Conservation (phyloP, 2,113 vertebrate genomes). For the Chionis minor region DNA sequence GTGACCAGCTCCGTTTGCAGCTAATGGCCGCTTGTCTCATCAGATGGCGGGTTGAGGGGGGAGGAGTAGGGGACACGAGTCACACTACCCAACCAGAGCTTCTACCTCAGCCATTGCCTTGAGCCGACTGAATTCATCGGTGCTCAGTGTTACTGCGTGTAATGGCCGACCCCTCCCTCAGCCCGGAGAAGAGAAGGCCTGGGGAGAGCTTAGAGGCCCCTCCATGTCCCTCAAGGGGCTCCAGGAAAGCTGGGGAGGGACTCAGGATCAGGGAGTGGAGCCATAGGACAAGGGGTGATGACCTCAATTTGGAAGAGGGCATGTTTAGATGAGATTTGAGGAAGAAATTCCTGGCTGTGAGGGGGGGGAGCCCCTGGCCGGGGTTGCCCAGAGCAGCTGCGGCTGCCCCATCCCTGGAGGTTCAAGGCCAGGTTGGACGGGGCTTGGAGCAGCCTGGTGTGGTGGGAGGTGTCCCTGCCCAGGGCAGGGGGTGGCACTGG, state of each 20-base stretch:
- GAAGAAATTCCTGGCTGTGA: not conserved
- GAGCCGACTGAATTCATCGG: no score
- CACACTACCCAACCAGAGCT: not conserved
- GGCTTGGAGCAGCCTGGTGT: not conserved
- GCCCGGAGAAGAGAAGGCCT: not conserved
- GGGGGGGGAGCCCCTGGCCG: not conserved
- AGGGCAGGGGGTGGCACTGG: not conserved
- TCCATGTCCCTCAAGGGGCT: not conserved
- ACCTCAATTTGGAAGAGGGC: not conserved
- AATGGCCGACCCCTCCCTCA: not conserved
- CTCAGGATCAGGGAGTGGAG: not conserved
- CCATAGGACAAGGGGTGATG: not conserved
- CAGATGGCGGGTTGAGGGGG: rapidly evolving
- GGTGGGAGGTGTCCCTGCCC: not conserved
- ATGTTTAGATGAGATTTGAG: not conserved
- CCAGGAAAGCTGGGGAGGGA: not conserved
- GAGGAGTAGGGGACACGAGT: no score
- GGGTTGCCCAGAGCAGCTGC: not conserved
- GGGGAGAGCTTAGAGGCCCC: not conserved
- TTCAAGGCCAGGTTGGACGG: not conserved
- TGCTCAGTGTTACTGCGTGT: no score
- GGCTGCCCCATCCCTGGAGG: not conserved
- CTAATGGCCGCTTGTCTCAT: not conserved
- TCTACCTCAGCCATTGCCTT: not conserved
- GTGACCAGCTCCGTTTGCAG: rapidly evolving